phyloP scores from a whole-genome alignment of 37 sponge, comb jelly and placozoan species.

The Cliona cf. orientalis region DNA sequence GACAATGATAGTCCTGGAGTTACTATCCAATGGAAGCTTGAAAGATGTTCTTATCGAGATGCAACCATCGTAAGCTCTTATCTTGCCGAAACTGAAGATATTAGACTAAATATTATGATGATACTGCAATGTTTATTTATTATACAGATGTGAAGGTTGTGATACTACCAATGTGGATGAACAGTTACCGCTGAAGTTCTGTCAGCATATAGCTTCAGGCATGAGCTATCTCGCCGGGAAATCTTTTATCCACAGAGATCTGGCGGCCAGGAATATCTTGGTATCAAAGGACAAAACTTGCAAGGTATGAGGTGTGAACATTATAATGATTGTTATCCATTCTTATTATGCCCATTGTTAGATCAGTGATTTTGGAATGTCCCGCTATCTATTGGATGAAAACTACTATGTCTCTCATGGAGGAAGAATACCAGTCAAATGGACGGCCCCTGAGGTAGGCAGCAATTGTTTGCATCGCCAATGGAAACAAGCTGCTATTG shows the following conservation, averaged over 20 bases:
- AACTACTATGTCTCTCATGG: constrained; percentile 36
- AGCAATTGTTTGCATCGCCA: background rate
- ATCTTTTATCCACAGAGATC: constrained; percentile 29
- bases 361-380: constrained; percentile 50
- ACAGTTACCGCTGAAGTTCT: too few relatives aligned
- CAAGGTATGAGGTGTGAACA: constrained; percentile 16
- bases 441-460: constrained; percentile 41
- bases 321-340: background rate
- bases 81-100: background rate
- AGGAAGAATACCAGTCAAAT: constrained; percentile 31
- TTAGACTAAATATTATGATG: background rate
- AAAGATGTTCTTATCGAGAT: constrained; percentile 18
- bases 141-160: too few relatives aligned
- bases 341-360: too few relatives aligned
- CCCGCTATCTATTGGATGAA: background rate
- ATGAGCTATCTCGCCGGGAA: constrained; percentile 19
- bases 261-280: constrained; percentile 27
- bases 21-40: constrained; percentile 58
- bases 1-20: constrained; percentile 68
- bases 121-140: too few relatives aligned
- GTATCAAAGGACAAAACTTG: constrained; percentile 9
- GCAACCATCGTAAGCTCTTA: constrained; percentile 18
- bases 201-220: constrained; percentile 13
- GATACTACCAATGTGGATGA: too few relatives aligned
- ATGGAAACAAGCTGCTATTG: background rate